Conservation (phyloP, 2,113 vertebrate genomes). For the Tilapia sparmanii region DNA sequence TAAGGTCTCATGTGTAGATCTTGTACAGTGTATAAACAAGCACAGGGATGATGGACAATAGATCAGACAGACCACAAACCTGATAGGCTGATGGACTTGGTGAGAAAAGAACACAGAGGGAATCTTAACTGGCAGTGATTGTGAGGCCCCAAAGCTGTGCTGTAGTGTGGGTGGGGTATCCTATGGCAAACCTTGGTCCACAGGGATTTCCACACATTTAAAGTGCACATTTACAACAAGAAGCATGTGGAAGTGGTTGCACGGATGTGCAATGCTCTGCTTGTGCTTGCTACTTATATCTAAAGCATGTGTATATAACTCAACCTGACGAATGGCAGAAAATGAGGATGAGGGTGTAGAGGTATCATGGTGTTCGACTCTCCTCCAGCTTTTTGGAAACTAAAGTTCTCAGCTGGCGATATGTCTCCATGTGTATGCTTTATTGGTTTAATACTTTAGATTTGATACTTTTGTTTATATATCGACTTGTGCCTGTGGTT, state of each 20-base stretch:
- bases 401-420: not conserved
- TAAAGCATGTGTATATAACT: conserved; percentile 18
- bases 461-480: not conserved
- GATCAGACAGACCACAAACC: conserved; percentile 23
- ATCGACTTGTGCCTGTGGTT: not conserved
- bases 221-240: conserved; percentile 31
- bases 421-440: not conserved
- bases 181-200: conserved; percentile 11
- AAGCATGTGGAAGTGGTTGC: conserved; percentile 48
- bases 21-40: not conserved
- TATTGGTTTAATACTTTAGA: not conserved
- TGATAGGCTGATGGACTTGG: not conserved
- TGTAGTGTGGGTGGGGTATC: not conserved
- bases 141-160: conserved; percentile 4
- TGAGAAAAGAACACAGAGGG: not conserved
- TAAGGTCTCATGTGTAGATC: conserved; percentile 5
- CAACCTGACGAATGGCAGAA: not conserved
- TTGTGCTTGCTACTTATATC: not conserved
- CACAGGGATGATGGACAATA: not conserved
- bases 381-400: conserved; percentile 1
- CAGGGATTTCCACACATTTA: conserved; percentile 14
- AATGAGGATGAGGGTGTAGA: not conserved
- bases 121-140: conserved; percentile 37
- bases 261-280: not conserved
- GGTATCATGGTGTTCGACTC: not conserved